Base-by-base conservation (phyloP, 2,797 vertebrate genomes). In the Dromococcyx pavoninus region DNA sequence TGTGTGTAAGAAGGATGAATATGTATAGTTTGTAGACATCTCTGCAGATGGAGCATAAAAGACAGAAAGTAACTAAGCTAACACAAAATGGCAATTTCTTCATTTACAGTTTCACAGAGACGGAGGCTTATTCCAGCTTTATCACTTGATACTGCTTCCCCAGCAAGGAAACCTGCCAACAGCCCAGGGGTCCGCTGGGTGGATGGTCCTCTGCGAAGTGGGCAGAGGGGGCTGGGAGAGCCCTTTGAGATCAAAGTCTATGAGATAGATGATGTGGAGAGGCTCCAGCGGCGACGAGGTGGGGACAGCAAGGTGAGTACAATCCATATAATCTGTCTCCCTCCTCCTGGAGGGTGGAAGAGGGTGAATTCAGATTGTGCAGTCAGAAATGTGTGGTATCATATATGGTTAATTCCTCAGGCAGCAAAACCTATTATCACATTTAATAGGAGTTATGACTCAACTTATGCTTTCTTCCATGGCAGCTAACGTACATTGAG, bases 161-260 rank as follows among this genome's bases (percentile, higher is more conserved):
- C 99, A 2, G 96, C 98, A 30, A 98, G 98, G 72, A 98, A 98
- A 84, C 98, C 99, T 7, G 75, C 97, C 37, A 98, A 95, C 71
- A 97, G 98, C 70, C 95, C 98, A 0, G 98, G 98, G 62, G 96
- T 98, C 53, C 98, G 98, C 96, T 98, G 99, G 98, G 98, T 98
- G 78, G 99, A 99, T 14, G 98, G 99, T 7, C 99, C 99, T 2
- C 97, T 99, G 70, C 96, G 99, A 54, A 98, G 98, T 23, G 97
- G 97, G 96, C 98, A 97, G 97, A 98, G 98, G 56, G 98, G 98
- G 33, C 97, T 98, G 79, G 98, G 98, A 11, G 99, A 99, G 46
- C 98, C 99, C 72, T 99, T 99, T 60, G 99, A 99, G 98, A 99
- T 99, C 93, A 99, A 99, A 94, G 99, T 99, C 70, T 99, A 99